Evolutionary conservation across 2,797 vertebrate species (phyloP).

Genomic region (Coregonus suidteri): DNA sequence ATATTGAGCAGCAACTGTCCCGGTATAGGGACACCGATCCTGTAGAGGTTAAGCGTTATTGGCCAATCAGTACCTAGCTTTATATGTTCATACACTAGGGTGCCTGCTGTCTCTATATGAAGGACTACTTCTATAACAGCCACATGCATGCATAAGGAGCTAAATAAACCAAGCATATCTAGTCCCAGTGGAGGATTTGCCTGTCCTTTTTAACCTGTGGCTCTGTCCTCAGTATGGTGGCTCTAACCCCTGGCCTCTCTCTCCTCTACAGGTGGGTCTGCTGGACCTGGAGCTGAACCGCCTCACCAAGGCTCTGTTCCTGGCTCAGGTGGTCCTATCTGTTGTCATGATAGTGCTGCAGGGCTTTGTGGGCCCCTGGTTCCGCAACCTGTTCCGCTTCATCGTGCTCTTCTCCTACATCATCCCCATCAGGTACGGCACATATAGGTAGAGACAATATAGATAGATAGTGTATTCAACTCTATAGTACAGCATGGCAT

Average conservation of each 20-base stretch:
- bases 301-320: slow-evolving; percentile 93
- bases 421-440: slow-evolving; percentile 93
- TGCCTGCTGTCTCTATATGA: neutral
- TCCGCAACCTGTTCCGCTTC: slow-evolving; percentile 92
- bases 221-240: slow-evolving; percentile 17
- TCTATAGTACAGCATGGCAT: neutral
- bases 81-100: neutral
- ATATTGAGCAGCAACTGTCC: too few species aligned
- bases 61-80: neutral
- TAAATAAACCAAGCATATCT: neutral
- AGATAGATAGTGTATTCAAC: too few species aligned
- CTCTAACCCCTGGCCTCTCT: slow-evolving; percentile 10
- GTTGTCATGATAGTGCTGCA: slow-evolving; percentile 92
- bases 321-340: slow-evolving; percentile 89
- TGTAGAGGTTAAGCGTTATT: too few species aligned
- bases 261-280: slow-evolving; percentile 84
- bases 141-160: neutral
- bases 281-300: slow-evolving; percentile 95
- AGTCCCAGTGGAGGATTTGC: too few species aligned
- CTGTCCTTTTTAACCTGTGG: neutral
- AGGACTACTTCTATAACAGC: neutral
- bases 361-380: slow-evolving; percentile 92
- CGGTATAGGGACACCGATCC: too few species aligned
- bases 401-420: slow-evolving; percentile 97
- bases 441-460: neutral